These are phyloP conservation scores for Pogonus chalceus DNA, from an alignment of 1,140 invertebrate species.

Conservation along the genomic window DNA sequence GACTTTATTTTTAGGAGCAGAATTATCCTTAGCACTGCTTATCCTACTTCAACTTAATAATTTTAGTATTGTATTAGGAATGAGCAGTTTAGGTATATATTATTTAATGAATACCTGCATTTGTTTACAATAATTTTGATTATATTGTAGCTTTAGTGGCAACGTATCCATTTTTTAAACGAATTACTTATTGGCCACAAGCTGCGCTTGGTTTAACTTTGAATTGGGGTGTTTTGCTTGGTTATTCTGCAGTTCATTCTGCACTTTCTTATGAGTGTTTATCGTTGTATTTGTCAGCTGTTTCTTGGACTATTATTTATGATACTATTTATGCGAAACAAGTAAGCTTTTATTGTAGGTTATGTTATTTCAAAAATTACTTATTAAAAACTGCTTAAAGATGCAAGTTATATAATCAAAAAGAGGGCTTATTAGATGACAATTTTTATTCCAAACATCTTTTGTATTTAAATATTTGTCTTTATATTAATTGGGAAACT, in stretches of 20 bases:
- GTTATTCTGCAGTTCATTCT: slow-evolving; percentile 73
- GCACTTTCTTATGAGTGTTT: slow-evolving; percentile 54
- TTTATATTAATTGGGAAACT: too few species aligned
- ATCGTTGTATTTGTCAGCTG: slow-evolving; percentile 71
- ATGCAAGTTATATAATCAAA: too few species aligned
- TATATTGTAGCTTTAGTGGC: slow-evolving; percentile 58
- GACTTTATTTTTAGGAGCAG: slow-evolving; percentile 62
- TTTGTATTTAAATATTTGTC: too few species aligned
- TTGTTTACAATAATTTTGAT: not conserved
- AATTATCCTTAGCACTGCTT: slow-evolving; percentile 63
- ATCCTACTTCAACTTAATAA: slow-evolving; percentile 81
- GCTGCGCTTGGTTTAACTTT: slow-evolving; percentile 81
- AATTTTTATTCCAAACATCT: too few species aligned
- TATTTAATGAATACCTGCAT: too few species aligned
- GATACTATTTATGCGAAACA: slow-evolving; percentile 97
- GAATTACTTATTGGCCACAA: slow-evolving; percentile 88
- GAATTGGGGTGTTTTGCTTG: slow-evolving; percentile 88
- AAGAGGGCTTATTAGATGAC: too few species aligned
- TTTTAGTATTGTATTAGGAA: slow-evolving; percentile 70
- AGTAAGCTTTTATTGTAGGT: too few species aligned
- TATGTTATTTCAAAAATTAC: too few species aligned
- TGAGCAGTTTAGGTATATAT: slow-evolving; percentile 59
- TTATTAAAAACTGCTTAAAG: too few species aligned
- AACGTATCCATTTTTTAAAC: slow-evolving; percentile 84
- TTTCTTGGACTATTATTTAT: slow-evolving; percentile 89